Base-by-base conservation (phyloP, 2,113 vertebrate genomes). In the Pionites leucogaster region DNA sequence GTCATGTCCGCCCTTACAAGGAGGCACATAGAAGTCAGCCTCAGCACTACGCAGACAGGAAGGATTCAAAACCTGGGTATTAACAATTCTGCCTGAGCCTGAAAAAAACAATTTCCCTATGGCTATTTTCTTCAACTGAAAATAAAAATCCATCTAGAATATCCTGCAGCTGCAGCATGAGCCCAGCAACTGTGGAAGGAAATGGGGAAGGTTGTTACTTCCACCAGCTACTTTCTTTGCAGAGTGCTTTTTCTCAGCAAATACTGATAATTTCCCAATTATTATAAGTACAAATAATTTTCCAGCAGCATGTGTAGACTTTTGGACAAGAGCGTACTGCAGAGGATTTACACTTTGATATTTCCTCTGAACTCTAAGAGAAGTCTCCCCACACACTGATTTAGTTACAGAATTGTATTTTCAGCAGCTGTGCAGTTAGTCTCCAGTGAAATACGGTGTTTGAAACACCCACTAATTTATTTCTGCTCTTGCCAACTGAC, bases 371-470 rank as follows among this genome's bases (percentile, higher is more conserved):
- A 75, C 60, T 84, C 65, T 42, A 35, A 50, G 17, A 78, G 31
- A 68, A 86, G 37, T 62, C 41, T 94, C 86, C 67, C 60, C 3
- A 11, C 52, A 69, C 68, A 44, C 35, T 0, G 0, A 24, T 87
- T 90, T 81, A 95, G 78, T 72, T 71, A 53, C 14, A 53, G 52
- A 44, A 64, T 47, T 87, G 59, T 82, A 59, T 91, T 87, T 96
- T 72, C 72, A 84, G 81, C 82, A 78, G 90, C 42, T 64, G 77
- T 92, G 85, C 63, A 62, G 71, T 62, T 44, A 53, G 64, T 57
- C 92, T 84, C 80, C 49, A 52, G 74, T 84, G 86, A 95, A 94
- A 95, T 75, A 83, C 16, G 47, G 44, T 77, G 50, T 91, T 92
- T 0, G 0, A 89, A 80, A 86, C 65, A 91, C 57, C 52, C 28